Evolutionary conservation across 2,113 vertebrate genomes (phyloP), one percentile per base, ranked within the genome.

Genomic region (Glaucomys volans): DNA sequence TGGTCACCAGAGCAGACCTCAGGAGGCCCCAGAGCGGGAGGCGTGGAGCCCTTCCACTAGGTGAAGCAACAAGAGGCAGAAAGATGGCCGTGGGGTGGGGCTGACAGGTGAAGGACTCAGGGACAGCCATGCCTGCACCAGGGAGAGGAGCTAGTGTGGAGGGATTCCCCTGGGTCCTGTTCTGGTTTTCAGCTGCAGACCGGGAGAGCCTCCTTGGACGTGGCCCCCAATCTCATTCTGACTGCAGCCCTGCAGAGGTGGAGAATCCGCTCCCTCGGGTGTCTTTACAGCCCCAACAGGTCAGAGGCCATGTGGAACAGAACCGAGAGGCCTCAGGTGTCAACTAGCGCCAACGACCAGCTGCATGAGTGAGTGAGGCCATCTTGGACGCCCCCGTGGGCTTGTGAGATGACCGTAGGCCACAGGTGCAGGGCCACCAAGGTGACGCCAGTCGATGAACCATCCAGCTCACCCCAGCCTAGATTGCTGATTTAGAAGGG

Each of bases 41-140:
- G 26, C 42, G 8, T 2, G 1, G 35, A 0, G 6, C 30, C 42
- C 16, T 0, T 52, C n/a, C 22, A 4, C n/a, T 22, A 4, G 6
- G 14, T 12, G 40, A 85, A 17, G 79, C 32, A 26, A 59, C 10
- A 32, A 24, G 54, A 42, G 80, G 37, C 66, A 62, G 57, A 47
- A 79, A 35, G 8, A 17, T 37, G 44, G 12, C 12, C 3, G 32
- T 35, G 52, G 64, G 35, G n/a, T 8, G 32, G 2, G 8, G 37
- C 54, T n/a, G 30, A 13, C 67, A 14, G 42, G 14, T 1, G 17
- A 82, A 54, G 20, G 87, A 82, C 28, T 67, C 71, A 62, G 50
- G 76, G 57, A 77, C 11, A n/a, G 5, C 8, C 26, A 62, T 3
- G 26, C 14, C 18, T 57, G 44, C 44, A 47, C 54, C 54, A 7